Conservation (phyloP, 2,888 invertebrate genomes). For the Serrognathus titanus region DNA sequence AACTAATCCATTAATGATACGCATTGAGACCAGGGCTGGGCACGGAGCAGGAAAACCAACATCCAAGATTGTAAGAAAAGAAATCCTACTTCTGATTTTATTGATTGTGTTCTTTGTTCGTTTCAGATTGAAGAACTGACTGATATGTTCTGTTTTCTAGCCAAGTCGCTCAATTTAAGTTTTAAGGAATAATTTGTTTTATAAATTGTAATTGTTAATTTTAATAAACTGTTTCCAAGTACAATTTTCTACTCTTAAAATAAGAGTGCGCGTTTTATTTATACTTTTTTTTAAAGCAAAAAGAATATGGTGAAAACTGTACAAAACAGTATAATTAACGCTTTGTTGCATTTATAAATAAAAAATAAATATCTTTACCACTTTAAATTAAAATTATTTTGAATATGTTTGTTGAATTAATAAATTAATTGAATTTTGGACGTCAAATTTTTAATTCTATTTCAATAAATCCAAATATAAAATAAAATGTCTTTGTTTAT, state of each 20-base stretch:
- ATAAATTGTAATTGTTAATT: not conserved
- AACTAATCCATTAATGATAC: slow-evolving; percentile 80
- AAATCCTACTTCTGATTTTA: slow-evolving; percentile 3
- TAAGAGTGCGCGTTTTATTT: too few species aligned
- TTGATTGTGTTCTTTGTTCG: slow-evolving; percentile 22
- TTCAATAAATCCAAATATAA: too few species aligned
- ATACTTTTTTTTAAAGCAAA: too few species aligned
- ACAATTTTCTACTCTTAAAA: not conserved
- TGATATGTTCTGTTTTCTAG: slow-evolving; percentile 84
- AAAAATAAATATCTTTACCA: too few species aligned
- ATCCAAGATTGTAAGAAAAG: slow-evolving; percentile 73
- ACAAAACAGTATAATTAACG: too few species aligned
- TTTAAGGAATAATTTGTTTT: slow-evolving; percentile 1
- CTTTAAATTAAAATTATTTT: too few species aligned
- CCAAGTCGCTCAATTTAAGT: slow-evolving; percentile 63
- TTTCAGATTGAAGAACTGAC: slow-evolving; percentile 89
- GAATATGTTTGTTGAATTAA: too few species aligned
- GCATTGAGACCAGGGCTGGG: slow-evolving; percentile 93
- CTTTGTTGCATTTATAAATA: too few species aligned
- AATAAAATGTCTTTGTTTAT: too few species aligned
- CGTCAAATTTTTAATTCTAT: too few species aligned
- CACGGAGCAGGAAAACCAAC: slow-evolving; percentile 98
- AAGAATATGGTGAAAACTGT: too few species aligned
- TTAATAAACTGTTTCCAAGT: not conserved
- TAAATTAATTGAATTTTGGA: too few species aligned